Percentiles rank a stretch among this genome's conserved stretches.
Evolutionary conservation across 2,888 invertebrate species (phyloP).

Genomic region (Lysandra bellargus): DNA sequence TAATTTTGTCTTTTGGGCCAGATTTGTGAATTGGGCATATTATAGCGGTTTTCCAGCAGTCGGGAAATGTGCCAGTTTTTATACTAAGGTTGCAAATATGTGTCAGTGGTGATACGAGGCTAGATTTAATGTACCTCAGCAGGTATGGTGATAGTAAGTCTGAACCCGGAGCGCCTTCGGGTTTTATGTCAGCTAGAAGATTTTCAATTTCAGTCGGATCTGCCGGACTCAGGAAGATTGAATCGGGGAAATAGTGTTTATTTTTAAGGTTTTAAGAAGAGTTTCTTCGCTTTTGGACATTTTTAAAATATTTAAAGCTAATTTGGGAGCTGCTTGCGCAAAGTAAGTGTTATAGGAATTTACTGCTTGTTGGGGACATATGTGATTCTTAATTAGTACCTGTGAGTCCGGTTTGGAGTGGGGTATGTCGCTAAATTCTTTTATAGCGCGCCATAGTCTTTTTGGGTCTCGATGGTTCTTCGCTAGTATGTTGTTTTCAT

Average conservation of each 20-base stretch:
- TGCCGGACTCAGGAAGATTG: background rate
- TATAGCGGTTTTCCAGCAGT: background rate
- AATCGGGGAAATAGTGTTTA: background rate
- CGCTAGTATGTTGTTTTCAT: background rate
- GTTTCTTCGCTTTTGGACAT: background rate
- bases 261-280: background rate
- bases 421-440: background rate
- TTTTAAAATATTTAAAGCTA: background rate
- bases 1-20: conserved; percentile 1
- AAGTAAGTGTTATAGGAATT: background rate
- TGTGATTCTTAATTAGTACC: background rate
- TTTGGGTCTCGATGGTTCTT: background rate
- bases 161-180: background rate
- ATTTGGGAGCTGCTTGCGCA: background rate
- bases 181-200: background rate
- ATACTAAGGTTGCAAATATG: background rate
- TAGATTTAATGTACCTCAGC: background rate
- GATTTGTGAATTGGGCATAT: background rate
- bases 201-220: background rate
- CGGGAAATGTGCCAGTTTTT: background rate
- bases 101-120: background rate
- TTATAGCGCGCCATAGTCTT: background rate
- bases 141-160: background rate
- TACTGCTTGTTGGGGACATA: background rate
- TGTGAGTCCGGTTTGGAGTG: background rate